phyloP scores from a whole-genome alignment of 2,888 invertebrate species.

The Beris morrisii region DNA sequence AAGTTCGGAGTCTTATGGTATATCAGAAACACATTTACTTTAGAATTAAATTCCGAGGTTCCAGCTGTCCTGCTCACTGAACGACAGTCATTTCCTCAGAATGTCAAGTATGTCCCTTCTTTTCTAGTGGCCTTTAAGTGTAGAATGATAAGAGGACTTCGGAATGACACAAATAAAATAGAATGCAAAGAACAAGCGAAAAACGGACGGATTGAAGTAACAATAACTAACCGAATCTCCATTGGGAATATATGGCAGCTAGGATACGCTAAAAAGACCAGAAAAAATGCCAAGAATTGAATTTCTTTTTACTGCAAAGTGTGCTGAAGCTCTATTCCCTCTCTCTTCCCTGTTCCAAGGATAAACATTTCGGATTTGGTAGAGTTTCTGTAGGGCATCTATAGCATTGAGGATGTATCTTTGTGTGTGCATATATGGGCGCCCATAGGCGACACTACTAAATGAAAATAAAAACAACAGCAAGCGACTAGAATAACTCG shows the following conservation, averaged over 20 bases:
- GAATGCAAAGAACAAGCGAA: background rate
- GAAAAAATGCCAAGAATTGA: conserved; percentile 16
- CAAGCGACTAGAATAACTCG: conserved; percentile 10
- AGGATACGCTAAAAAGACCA: background rate
- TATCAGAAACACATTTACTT: conserved; percentile 3
- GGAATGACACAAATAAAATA: conserved; percentile 2
- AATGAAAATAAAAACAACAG: conserved; percentile 18
- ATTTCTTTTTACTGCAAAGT: conserved; percentile 11
- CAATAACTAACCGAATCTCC: conserved; percentile 15
- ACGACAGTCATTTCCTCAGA: conserved; percentile 22
- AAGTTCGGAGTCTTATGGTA: too few relatives aligned
- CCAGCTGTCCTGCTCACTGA: conserved; percentile 18
- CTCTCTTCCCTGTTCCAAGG: background rate
- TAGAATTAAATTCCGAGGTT: conserved; percentile 29
- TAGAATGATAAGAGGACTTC: background rate
- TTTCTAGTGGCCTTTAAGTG: conserved; percentile 1
- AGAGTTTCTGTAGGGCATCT: background rate
- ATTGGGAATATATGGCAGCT: background rate
- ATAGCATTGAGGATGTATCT: background rate
- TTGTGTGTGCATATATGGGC: background rate
- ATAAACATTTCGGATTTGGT: background rate
- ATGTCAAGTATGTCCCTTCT: conserved; percentile 18
- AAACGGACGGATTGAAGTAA: conserved; percentile 11
- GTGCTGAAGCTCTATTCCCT: background rate
- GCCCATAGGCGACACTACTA: conserved; percentile 7